These are phyloP conservation scores for Schizotus pectinicornis DNA, from an alignment of 2,888 invertebrate species.

Conservation along the genomic window DNA sequence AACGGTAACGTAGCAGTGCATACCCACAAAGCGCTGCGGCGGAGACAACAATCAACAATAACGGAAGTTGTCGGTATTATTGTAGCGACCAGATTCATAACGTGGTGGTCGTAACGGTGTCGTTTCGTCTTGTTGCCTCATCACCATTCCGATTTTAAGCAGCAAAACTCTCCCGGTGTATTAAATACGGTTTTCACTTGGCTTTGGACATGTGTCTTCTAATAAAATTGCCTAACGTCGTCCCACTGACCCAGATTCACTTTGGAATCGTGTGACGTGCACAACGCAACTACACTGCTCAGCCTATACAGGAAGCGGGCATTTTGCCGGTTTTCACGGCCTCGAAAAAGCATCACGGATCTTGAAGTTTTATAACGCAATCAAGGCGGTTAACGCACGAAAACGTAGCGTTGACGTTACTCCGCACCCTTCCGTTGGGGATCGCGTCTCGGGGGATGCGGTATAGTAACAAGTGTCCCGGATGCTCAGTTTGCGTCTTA, in stretches of 20 bases:
- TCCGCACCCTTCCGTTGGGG: too few relatives aligned
- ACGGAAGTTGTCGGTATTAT: constrained; percentile 12
- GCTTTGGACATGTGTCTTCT: constrained; percentile 13
- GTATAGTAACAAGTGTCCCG: too few relatives aligned
- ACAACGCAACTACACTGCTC: too few relatives aligned
- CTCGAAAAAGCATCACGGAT: too few relatives aligned
- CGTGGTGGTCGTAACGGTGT: constrained; percentile 13
- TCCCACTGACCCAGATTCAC: constrained; percentile 27
- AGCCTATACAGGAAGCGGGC: too few relatives aligned
- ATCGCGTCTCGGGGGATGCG: too few relatives aligned
- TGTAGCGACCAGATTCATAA: constrained; percentile 13
- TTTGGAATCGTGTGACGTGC: constrained; percentile 11
- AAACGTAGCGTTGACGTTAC: too few relatives aligned
- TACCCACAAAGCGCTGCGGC: not conserved
- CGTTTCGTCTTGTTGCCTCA: not conserved
- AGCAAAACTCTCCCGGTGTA: not conserved
- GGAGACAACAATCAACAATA: constrained; percentile 7
- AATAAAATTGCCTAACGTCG: constrained; percentile 29
- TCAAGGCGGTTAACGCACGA: too few relatives aligned
- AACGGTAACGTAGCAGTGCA: not conserved
- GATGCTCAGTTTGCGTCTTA: constrained; percentile 2
- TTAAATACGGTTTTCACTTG: not conserved
- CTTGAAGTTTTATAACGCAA: too few relatives aligned
- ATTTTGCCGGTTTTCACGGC: too few relatives aligned
- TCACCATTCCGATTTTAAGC: constrained; percentile 1